Evolutionary conservation across 2,797 vertebrate genomes (phyloP), one percentile per base, ranked within the genome.

Genomic region (Characodon lateralis): DNA sequence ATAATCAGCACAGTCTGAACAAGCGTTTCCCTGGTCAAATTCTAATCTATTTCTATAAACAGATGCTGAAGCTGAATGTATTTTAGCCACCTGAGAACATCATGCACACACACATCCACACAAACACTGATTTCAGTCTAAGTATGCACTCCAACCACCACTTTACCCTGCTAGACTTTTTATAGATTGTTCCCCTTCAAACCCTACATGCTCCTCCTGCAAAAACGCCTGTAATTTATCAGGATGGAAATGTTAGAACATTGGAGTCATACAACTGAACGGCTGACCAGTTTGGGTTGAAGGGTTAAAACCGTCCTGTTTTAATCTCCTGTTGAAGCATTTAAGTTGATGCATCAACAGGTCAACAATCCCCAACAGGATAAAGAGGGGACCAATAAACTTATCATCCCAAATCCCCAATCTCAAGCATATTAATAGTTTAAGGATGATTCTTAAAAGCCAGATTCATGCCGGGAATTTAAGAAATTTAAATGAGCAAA

Each of bases 221-320:
- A 39, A 63, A 74, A 74, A 24, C 58, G 35, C 35, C 35, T 13
- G 39, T 73, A 31, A 35, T 74, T 74, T 65, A 13, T 50, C 58
- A 63, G 28, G 48, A 24, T 28, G 3, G 9, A 63, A 74, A 13
- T 41, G 51, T 39, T 39, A 24, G 16, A 72, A 22, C 28, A 35
- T 28, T 28, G 2, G 20, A 74, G 24, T 59, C 55, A 46, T 8
- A 72, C 71, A 39, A 72, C 5, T 26, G 16, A 14, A 48, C 1
- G 5, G 2, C 7, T 41, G 6, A 53, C 35, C 35, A 35, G 35
- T 35, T 35, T 35, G 35, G 35, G 35, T 35, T 3, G 35, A 35
- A 35, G 35, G 35, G 35, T 35, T 35, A 35, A 35, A 35, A 35
- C 35, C 35, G 35, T 35, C 35, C 35, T 35, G 35, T 35, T 35